Evolutionary conservation across 2,113 vertebrate genomes (phyloP).

Genomic region (Nipponia nippon): DNA sequence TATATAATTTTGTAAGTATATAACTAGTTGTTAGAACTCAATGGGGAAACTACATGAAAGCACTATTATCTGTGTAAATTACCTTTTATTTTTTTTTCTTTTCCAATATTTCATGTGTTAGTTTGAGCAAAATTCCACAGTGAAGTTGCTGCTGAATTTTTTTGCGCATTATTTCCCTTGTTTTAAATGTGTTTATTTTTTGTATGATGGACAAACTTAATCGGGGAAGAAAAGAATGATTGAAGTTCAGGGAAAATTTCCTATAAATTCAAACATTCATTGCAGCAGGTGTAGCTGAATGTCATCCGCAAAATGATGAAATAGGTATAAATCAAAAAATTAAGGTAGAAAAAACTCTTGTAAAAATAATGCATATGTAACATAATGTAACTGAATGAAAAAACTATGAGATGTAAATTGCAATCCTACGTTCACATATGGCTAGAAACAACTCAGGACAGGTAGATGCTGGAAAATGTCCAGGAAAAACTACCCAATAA

Average conservation of each 20-base stretch:
- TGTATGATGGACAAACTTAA: background rate
- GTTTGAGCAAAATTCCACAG: background rate
- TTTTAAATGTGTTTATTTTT: background rate
- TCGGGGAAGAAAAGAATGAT: background rate
- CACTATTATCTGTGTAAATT: background rate
- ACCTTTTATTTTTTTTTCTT: background rate
- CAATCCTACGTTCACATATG: background rate
- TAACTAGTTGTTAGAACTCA: background rate
- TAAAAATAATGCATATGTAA: background rate
- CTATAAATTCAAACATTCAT: background rate
- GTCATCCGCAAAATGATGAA: background rate
- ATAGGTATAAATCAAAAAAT: background rate
- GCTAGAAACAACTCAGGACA: constrained; percentile 2
- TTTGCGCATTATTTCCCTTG: background rate
- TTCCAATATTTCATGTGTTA: background rate
- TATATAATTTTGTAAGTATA: background rate
- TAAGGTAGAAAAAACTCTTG: background rate
- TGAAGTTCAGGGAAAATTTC: background rate
- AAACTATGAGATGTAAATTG: background rate
- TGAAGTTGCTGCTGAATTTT: background rate
- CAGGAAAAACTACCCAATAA: background rate
- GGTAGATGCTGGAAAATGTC: constrained; percentile 17
- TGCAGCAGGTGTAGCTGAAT: background rate
- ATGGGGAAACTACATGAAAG: background rate
- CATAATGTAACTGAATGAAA: background rate